Conservation (phyloP, 2,113 vertebrate genomes). For the Sialia sialis region DNA sequence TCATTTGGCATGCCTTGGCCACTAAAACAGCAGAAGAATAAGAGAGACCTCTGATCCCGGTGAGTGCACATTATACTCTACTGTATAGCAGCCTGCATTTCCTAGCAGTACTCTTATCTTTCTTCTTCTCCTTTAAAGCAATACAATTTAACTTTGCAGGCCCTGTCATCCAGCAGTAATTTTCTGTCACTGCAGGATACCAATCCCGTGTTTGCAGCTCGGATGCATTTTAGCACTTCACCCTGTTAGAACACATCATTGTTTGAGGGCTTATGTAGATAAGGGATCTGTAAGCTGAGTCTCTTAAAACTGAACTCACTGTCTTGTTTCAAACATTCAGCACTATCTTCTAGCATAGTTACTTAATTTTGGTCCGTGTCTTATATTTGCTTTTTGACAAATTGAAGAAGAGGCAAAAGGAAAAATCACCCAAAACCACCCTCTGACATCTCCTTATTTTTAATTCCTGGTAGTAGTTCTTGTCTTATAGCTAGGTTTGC, state of each 20-base stretch:
- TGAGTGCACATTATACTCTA: neutral
- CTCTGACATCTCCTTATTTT: neutral
- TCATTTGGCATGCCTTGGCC: conserved; percentile 10
- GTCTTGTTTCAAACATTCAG: neutral
- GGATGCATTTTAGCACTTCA: neutral
- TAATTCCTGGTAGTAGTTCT: neutral
- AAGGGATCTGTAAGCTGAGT: neutral
- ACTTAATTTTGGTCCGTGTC: neutral
- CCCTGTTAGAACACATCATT: neutral
- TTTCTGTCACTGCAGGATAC: conserved; percentile 36
- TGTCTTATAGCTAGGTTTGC: neutral
- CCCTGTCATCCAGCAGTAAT: conserved; percentile 3
- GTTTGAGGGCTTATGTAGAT: neutral
- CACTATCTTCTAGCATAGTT: neutral
- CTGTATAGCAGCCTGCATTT: neutral
- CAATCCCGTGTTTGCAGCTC: neutral
- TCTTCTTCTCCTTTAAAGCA: neutral
- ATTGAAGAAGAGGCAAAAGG: neutral
- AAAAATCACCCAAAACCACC: neutral
- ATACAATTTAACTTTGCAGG: neutral
- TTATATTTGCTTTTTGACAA: neutral
- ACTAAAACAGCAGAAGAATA: neutral
- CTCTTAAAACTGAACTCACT: neutral
- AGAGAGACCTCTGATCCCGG: neutral
- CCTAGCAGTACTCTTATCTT: neutral